A percentile compares a stretch with the other conserved stretches of the same genome.
These are phyloP conservation scores for Cepphus grylle DNA, from an alignment of 2,113 vertebrate genomes.

Conservation along the genomic window DNA sequence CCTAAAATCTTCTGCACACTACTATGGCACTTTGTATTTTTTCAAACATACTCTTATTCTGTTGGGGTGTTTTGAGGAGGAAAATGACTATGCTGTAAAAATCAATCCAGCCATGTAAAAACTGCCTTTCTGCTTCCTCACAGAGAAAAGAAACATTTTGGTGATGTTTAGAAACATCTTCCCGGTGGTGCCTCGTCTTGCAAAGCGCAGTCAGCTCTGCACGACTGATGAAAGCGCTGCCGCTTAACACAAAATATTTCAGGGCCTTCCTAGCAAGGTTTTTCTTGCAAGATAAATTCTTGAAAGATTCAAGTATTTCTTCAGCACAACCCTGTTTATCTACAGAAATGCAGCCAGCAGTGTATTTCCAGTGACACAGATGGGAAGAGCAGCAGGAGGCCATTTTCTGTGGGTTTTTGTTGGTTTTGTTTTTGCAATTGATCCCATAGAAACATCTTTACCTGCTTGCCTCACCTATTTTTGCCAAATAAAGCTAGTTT, in stretches of 20 bases:
- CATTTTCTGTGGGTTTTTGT: neutral
- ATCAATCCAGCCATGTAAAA: neutral
- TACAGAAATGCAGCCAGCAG: neutral
- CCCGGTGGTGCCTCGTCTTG: neutral
- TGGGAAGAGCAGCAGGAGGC: neutral
- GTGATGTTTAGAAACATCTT: neutral
- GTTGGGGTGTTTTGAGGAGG: neutral
- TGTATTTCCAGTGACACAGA: rapidly evolving
- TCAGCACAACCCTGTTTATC: neutral
- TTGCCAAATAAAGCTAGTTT: neutral
- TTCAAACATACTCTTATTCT: neutral
- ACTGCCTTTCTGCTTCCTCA: neutral
- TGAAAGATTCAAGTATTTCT: neutral
- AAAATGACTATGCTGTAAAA: neutral
- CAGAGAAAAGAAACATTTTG: neutral
- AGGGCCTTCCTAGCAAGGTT: neutral
- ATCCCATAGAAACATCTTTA: neutral
- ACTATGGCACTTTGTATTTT: neutral
- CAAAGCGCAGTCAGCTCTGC: neutral
- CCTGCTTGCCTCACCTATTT: neutral
- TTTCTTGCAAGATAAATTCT: neutral
- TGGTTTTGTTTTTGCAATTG: neutral
- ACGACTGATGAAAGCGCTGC: neutral
- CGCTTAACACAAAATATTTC: neutral
- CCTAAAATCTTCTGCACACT: neutral